Conservation (phyloP, 23 tunicate species). For the Styela clava region DNA sequence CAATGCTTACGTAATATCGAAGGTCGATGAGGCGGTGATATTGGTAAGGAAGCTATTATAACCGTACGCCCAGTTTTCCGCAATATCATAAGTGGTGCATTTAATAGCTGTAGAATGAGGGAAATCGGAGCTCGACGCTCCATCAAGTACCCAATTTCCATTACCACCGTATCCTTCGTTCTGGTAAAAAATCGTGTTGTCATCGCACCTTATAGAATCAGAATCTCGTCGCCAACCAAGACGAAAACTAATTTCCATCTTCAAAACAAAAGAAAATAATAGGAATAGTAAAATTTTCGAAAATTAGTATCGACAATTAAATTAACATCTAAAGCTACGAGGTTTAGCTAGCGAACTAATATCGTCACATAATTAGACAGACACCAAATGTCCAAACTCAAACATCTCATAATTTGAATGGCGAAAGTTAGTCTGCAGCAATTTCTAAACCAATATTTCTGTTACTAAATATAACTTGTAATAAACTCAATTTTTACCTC, state of each 20-base stretch:
- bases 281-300: too few species aligned
- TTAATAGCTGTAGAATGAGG: not conserved
- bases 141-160: not conserved
- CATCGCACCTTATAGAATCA: not conserved
- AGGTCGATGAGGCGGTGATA: not conserved
- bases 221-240: not conserved
- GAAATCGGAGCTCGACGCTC: not conserved
- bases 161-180: not conserved
- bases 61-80: not conserved
- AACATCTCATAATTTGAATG: too few species aligned
- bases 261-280: too few species aligned
- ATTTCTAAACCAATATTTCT: too few species aligned
- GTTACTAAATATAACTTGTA: too few species aligned
- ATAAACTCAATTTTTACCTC: too few species aligned
- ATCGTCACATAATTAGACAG: too few species aligned
- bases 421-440: too few species aligned
- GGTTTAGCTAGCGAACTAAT: too few species aligned
- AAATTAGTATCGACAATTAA: too few species aligned
- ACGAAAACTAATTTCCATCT: not conserved
- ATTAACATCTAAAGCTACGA: too few species aligned
- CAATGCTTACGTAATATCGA: not conserved
- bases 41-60: not conserved
- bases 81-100: not conserved
- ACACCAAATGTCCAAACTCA: too few species aligned
- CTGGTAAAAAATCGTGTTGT: not conserved